Conservation (phyloP, 2,888 invertebrate genomes). For the Epinotia brunnichana region DNA sequence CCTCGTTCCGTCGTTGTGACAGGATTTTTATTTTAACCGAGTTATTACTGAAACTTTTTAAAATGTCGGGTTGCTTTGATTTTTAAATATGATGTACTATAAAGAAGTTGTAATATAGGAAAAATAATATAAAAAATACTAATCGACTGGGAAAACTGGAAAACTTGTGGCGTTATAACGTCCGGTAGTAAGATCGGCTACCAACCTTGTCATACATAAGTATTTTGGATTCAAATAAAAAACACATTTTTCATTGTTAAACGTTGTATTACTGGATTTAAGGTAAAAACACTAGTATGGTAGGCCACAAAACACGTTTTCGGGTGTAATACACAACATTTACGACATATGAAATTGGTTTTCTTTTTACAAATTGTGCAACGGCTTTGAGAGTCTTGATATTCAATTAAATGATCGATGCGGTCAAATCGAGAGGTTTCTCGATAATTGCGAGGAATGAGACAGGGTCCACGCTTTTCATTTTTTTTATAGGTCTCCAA, state of each 20-base stretch:
- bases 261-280: neutral
- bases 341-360: neutral
- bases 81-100: no score
- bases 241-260: neutral
- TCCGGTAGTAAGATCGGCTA: no score
- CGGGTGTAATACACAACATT: conserved; percentile 6
- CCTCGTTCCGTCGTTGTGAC: neutral
- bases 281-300: conserved; percentile 4
- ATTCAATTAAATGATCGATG: neutral
- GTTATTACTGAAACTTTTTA: no score
- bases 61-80: no score
- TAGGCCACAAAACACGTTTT: conserved; percentile 6
- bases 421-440: neutral
- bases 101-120: no score
- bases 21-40: no score
- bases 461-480: neutral
- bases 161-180: no score
- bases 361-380: neutral
- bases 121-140: no score
- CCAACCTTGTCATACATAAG: neutral
- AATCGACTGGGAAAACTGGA: no score
- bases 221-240: conserved; percentile 41
- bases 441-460: neutral
- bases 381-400: neutral
- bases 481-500: neutral